A percentile compares a stretch with the other conserved stretches of the same genome.
Evolutionary conservation across 2,888 invertebrate species (phyloP).

Genomic region (Aplocera efformata): DNA sequence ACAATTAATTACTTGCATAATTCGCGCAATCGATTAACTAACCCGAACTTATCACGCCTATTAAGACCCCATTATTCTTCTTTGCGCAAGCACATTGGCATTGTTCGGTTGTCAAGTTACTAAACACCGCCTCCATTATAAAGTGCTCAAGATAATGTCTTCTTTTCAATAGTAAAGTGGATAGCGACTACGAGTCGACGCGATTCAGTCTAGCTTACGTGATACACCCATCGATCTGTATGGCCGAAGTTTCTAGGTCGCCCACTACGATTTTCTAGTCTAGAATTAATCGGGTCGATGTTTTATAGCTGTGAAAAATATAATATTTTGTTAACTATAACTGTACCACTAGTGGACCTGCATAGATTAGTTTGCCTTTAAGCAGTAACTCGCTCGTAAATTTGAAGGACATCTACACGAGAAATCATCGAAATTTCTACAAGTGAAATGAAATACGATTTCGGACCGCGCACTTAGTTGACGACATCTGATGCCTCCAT

Average conservation of each 20-base stretch:
- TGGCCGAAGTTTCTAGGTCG: conserved; percentile 60
- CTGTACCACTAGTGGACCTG: too few relatives aligned
- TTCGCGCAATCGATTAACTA: conserved; percentile 37
- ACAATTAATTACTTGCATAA: conserved; percentile 36
- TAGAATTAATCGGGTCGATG: conserved; percentile 29
- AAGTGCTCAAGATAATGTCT: conserved; percentile 25
- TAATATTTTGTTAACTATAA: too few relatives aligned
- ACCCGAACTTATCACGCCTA: conserved; percentile 35
- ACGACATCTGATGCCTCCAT: too few relatives aligned
- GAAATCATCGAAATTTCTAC: too few relatives aligned
- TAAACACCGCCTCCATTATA: conserved; percentile 22
- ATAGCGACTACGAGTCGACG: conserved; percentile 38
- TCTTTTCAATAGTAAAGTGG: conserved; percentile 33
- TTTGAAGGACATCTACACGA: too few relatives aligned
- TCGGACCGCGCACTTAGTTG: too few relatives aligned
- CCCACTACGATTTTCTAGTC: conserved; percentile 40
- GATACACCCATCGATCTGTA: conserved; percentile 48
- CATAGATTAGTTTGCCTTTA: too few relatives aligned
- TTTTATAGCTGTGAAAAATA: conserved; percentile 7
- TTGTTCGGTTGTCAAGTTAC: conserved; percentile 35
- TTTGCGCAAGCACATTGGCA: conserved; percentile 36
- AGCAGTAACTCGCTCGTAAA: too few relatives aligned
- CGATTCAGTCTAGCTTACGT: conserved; percentile 29
- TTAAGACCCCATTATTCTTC: conserved; percentile 34
- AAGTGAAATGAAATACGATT: too few relatives aligned